These are phyloP conservation scores for Dermatemys mawii DNA, from an alignment of 2,113 vertebrate species.

Conservation along the genomic window DNA sequence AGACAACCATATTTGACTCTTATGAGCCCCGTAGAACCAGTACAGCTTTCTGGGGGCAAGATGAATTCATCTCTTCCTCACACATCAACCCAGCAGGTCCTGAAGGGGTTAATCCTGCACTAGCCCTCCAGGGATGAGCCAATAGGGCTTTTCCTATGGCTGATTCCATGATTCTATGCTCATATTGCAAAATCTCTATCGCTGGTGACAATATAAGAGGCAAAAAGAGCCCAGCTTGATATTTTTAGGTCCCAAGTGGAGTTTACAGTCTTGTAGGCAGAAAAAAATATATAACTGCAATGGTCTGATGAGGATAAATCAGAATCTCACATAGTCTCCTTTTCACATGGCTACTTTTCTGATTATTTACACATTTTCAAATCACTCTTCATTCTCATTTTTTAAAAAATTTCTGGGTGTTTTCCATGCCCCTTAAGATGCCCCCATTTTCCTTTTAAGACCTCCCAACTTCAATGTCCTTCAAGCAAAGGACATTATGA, in stretches of 20 bases:
- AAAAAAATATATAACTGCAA: not conserved
- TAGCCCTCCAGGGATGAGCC: not conserved
- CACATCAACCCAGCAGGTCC: not conserved
- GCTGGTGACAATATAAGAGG: not conserved
- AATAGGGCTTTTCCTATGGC: not conserved
- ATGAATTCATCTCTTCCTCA: not conserved
- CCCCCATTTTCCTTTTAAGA: not conserved
- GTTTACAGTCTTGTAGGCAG: not conserved
- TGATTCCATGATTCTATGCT: not conserved
- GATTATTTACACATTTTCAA: slow-evolving; percentile 43
- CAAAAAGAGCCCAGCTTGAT: not conserved
- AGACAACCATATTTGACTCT: not conserved
- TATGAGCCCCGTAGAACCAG: not conserved
- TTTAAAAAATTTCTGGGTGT: slow-evolving; percentile 39
- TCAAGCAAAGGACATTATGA: not conserved
- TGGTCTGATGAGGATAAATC: not conserved
- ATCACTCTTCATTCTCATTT: not conserved
- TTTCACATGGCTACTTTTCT: slow-evolving; percentile 44
- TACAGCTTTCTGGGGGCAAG: not conserved
- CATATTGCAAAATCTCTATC: not conserved
- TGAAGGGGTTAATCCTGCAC: not conserved
- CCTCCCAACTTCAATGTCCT: slow-evolving; percentile 19
- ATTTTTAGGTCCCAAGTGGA: not conserved
- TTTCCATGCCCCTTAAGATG: slow-evolving; percentile 17
- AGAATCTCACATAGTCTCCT: not conserved